phyloP scores from a whole-genome alignment of 1,140 invertebrate species.

The Archegozetes longisetosus region DNA sequence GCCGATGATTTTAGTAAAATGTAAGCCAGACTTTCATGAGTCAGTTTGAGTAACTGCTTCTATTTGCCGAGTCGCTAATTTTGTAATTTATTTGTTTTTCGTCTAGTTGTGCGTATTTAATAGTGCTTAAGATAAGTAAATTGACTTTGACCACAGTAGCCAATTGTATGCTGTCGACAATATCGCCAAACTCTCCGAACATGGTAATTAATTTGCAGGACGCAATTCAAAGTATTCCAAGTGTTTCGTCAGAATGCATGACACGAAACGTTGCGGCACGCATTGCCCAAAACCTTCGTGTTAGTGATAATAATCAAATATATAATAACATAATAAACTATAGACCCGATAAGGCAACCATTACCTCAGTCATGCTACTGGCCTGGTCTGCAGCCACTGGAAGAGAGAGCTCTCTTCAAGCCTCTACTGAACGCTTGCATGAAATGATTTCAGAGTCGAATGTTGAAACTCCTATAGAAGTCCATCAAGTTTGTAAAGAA shows the following conservation, averaged over 20 bases:
- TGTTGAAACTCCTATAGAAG: constrained; percentile 26
- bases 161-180: constrained; percentile 30
- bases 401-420: constrained; percentile 10
- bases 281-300: constrained; percentile 51
- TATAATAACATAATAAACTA: constrained; percentile 2
- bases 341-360: background rate
- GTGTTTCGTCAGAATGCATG: constrained; percentile 47
- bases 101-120: constrained; percentile 57
- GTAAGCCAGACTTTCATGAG: constrained; percentile 26
- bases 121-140: constrained; percentile 73
- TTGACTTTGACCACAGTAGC: constrained; percentile 62
- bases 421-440: constrained; percentile 17
- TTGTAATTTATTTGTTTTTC: constrained; percentile 8
- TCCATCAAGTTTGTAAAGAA: constrained; percentile 60
- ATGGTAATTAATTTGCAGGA: constrained; percentile 49
- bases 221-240: constrained; percentile 49
- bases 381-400: constrained; percentile 15
- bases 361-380: constrained; percentile 7
- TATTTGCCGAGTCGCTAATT: background rate
- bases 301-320: background rate
- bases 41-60: too few species aligned
- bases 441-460: constrained; percentile 17
- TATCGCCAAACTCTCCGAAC: constrained; percentile 28
- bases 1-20: constrained; percentile 64
- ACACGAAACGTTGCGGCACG: constrained; percentile 52